Base-by-base conservation (phyloP, 2,797 vertebrate genomes). In the Neoniphon sammara region DNA sequence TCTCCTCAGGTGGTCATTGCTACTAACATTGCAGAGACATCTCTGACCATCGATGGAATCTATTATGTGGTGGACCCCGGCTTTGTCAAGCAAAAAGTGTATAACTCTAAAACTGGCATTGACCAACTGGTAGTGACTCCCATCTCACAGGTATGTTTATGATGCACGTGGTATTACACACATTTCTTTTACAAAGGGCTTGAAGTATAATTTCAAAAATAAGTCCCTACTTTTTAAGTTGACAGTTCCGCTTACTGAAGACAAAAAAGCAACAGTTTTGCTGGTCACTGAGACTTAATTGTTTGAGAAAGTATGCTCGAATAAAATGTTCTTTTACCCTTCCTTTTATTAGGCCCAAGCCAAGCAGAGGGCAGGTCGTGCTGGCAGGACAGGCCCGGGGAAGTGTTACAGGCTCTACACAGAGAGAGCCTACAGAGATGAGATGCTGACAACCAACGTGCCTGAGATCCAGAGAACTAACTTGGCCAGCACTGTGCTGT, bases 401-500 rank as follows among this genome's bases (percentile, higher is more conserved):
- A 99, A 99, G 57, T 96, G 95, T 82, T 99, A 99, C 80, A 91
- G 98, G 57, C 92, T 99, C 0, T 99, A 99, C 79, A 99, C 98
- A 0, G 98, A 99, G 77, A 94, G 98, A 31, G 98, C 98, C 3
- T 99, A 99, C 81, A 93, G 98, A 50, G 98, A 99, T 63, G 98
- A 99, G 87, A 99, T 99, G 98, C 91, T 99, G 7, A 99, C 97
- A 12, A 99, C 98, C 85, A 99, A 99, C 0, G 98, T 99, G 55
- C 98, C 98, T 0, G 98, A 99, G 89, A 99, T 99, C 91, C 98
- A 99, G 94, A 96, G 98, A 73, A 99, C 98, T 61, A 99, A 99
- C 90, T 2, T 99, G 91, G 97, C 98, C 60, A 99, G 98, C 82
- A 99, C 98, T 0, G 98, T 99, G 67, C 94, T 99, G 46, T 99